phyloP scores from a whole-genome alignment of 2,888 invertebrate genomes.

The Hartigia nigra region DNA sequence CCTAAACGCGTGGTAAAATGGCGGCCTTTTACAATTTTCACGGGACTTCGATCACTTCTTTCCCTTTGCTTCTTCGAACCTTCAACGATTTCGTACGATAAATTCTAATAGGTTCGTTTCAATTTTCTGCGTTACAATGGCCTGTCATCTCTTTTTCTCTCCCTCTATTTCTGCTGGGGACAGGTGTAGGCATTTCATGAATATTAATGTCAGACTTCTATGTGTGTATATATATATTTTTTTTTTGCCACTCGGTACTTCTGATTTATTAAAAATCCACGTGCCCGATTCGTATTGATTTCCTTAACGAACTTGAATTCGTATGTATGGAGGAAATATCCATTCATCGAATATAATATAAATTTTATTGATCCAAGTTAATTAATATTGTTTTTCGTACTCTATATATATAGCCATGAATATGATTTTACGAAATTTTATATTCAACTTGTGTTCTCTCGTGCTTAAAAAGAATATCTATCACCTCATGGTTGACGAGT shows the following conservation, averaged over 20 bases:
- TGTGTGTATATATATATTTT: no score
- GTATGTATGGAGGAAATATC: background rate
- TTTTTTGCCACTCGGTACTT: background rate
- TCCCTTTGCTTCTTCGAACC: background rate
- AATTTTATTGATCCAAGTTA: background rate
- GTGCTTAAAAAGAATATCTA: background rate
- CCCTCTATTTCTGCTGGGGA: background rate
- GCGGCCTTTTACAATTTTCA: background rate
- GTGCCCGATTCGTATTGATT: background rate
- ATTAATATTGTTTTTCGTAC: background rate
- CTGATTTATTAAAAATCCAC: background rate
- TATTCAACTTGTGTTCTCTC: background rate
- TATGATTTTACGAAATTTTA: background rate
- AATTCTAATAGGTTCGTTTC: background rate
- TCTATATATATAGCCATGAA: background rate
- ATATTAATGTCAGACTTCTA: background rate
- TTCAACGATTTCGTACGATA: background rate
- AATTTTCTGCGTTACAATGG: background rate
- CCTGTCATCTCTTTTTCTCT: background rate
- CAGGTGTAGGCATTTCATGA: background rate
- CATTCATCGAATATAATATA: background rate
- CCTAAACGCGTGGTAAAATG: background rate
- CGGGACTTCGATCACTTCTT: background rate
- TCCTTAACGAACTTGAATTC: background rate
- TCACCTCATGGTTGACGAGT: background rate